Percentiles rank a stretch among this genome's conserved stretches.
These are phyloP conservation scores for Tragopan temminckii DNA, from an alignment of 2,797 vertebrate genomes.

Conservation along the genomic window DNA sequence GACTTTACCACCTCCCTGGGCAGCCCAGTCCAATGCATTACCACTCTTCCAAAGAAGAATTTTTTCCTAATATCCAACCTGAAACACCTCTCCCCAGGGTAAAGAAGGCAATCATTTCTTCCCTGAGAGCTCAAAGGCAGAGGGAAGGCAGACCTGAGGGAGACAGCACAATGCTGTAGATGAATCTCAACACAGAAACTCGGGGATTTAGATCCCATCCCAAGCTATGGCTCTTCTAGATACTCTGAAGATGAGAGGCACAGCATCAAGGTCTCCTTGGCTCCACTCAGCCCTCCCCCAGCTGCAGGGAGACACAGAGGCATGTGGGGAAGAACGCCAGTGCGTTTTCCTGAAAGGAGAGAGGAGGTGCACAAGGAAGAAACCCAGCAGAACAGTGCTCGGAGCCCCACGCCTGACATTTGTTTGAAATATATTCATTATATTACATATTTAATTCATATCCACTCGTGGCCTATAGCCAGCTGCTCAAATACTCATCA, in stretches of 20 bases:
- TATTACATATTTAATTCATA: constrained; percentile 30
- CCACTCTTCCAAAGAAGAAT: too few relatives aligned
- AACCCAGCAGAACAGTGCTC: background rate
- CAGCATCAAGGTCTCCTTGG: background rate
- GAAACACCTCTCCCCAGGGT: background rate
- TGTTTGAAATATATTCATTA: constrained; percentile 29
- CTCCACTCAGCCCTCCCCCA: background rate
- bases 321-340: background rate
- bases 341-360: background rate
- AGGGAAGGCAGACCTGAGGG: background rate
- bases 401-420: background rate
- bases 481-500: constrained; percentile 33
- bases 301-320: background rate
- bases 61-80: too few relatives aligned
- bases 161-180: background rate
- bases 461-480: background rate
- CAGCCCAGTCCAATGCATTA: too few relatives aligned
- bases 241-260: background rate
- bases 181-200: background rate
- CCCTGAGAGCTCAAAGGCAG: background rate
- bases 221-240: background rate
- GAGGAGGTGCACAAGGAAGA: background rate
- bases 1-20: too few relatives aligned
- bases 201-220: background rate
- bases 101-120: background rate